These are phyloP conservation scores for Lochmaea capreae DNA, from an alignment of 2,888 invertebrate genomes.

Conservation along the genomic window DNA sequence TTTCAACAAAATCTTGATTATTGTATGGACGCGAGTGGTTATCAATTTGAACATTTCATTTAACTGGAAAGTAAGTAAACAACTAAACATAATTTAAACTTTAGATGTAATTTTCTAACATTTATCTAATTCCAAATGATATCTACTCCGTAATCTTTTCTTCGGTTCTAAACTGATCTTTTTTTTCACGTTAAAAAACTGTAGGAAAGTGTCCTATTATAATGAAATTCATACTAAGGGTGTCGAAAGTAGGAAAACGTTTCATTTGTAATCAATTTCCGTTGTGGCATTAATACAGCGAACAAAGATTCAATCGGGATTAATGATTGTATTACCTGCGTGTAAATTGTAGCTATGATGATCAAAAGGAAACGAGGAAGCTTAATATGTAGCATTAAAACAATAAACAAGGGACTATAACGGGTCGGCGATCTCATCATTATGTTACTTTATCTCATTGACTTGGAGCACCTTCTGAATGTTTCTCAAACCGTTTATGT, in stretches of 20 bases:
- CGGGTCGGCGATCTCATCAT: slow-evolving; percentile 22
- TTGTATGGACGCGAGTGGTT: no score
- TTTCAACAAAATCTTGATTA: no score
- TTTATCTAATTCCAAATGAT: no score
- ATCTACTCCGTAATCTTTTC: no score
- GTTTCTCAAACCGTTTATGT: slow-evolving; percentile 21
- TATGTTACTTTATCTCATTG: slow-evolving; percentile 28
- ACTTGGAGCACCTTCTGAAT: slow-evolving; percentile 24
- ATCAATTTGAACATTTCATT: no score
- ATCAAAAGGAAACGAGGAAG: slow-evolving; percentile 1
- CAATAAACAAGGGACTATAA: slow-evolving; percentile 31
- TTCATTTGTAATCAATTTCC: background rate
- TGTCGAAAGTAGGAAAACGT: background rate
- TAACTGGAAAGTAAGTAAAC: no score
- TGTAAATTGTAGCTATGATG: background rate
- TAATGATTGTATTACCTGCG: background rate
- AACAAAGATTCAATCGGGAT: background rate
- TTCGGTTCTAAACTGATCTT: no score
- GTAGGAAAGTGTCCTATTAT: no score
- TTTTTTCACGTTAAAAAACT: no score
- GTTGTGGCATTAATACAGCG: background rate
- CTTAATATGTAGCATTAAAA: slow-evolving; percentile 31
- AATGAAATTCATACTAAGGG: background rate
- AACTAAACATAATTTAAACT: no score
- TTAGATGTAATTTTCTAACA: no score